Conservation (phyloP, 2,888 invertebrate species). For the Dicyrtomina minuta region DNA sequence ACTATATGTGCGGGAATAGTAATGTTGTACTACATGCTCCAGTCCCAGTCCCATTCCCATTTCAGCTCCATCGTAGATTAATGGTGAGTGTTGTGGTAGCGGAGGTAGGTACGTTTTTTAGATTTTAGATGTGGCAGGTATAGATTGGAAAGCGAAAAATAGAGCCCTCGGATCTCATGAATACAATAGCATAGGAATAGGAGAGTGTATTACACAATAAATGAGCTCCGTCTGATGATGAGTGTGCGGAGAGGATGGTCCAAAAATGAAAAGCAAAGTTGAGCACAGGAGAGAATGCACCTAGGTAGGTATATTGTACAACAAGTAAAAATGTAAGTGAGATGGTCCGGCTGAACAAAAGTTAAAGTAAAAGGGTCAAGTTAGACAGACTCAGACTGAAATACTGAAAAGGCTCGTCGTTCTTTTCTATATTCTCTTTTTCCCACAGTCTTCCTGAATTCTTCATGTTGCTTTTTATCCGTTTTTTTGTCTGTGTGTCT, state of each 20-base stretch:
- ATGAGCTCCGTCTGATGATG: conserved; percentile 3
- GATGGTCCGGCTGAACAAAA: conserved; percentile 14
- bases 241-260: background rate
- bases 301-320: background rate
- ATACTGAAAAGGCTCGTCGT: conserved; percentile 24
- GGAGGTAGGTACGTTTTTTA: no score
- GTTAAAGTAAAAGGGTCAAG: conserved; percentile 28
- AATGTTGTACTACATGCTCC: no score
- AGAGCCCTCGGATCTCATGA: background rate
- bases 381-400: conserved; percentile 2
- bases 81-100: no score
- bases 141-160: no score
- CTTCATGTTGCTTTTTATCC: conserved; percentile 49
- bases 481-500: conserved; percentile 31
- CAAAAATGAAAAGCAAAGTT: background rate
- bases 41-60: no score
- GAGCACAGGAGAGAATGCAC: no score
- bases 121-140: no score
- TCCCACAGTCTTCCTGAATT: conserved; percentile 52
- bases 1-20: no score
- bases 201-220: conserved; percentile 1
- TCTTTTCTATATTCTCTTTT: conserved; percentile 44
- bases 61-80: no score
- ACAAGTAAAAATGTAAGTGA: conserved; percentile 24
- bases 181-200: no score